phyloP scores from a whole-genome alignment of 2,888 invertebrate genomes.

The Exocentrus adspersus region DNA sequence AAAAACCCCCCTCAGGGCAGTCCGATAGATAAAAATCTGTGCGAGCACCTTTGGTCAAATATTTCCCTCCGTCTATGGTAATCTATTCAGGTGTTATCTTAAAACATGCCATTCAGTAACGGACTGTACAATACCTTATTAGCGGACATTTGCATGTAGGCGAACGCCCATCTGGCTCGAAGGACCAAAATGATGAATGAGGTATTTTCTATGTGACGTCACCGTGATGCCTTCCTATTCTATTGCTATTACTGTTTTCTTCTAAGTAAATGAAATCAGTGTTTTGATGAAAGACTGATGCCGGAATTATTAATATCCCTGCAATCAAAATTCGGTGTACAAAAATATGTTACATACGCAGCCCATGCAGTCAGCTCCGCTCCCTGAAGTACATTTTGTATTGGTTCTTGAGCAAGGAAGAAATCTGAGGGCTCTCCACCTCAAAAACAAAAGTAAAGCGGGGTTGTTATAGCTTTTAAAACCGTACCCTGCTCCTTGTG shows the following conservation, averaged over 20 bases:
- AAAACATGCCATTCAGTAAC: slow-evolving; percentile 19
- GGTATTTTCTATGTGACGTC: not conserved
- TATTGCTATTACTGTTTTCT: too few relatives aligned
- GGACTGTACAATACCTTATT: slow-evolving; percentile 13
- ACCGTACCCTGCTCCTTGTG: slow-evolving; percentile 37
- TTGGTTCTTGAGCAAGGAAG: slow-evolving; percentile 28
- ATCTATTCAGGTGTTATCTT: slow-evolving; percentile 13
- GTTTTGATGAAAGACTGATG: too few relatives aligned
- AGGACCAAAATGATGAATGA: slow-evolving; percentile 7
- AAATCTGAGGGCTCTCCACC: slow-evolving; percentile 36
- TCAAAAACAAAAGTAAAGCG: slow-evolving; percentile 41
- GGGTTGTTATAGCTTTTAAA: slow-evolving; percentile 40
- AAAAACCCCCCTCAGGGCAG: slow-evolving; percentile 41
- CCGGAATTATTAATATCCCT: too few relatives aligned
- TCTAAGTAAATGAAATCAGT: too few relatives aligned
- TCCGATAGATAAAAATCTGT: slow-evolving; percentile 24
- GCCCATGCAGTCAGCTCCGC: not conserved
- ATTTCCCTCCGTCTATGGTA: slow-evolving; percentile 16
- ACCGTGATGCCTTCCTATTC: not conserved
- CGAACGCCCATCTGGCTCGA: not conserved
- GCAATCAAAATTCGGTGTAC: not conserved
- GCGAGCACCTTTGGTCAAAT: slow-evolving; percentile 25
- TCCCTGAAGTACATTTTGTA: slow-evolving; percentile 23
- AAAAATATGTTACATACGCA: not conserved
- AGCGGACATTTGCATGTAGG: not conserved